A percentile compares a stretch with the other conserved stretches of the same genome.
phyloP scores from a whole-genome alignment of 2,888 invertebrate species.

The Machimus rusticus region DNA sequence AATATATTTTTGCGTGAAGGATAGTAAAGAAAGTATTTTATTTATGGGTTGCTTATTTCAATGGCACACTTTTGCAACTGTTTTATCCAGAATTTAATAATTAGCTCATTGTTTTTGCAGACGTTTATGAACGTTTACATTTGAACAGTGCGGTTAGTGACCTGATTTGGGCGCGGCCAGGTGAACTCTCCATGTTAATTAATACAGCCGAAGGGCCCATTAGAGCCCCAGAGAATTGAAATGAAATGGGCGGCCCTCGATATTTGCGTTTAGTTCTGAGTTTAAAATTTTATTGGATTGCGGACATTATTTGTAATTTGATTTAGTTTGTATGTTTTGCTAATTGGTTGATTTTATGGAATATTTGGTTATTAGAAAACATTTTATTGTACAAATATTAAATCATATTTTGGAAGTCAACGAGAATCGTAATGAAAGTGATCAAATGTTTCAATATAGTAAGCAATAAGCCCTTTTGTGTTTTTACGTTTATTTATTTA shows the following conservation, averaged over 20 bases:
- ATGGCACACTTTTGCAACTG: neutral
- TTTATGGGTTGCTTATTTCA: neutral
- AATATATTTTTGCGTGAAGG: too few species aligned
- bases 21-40: neutral
- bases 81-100: neutral
- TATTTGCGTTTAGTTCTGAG: neutral
- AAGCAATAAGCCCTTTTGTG: neutral
- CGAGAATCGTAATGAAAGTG: neutral
- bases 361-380: neutral
- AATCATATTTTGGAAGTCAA: neutral
- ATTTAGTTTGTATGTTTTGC: neutral
- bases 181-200: neutral
- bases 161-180: neutral
- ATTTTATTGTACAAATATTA: neutral
- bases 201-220: neutral
- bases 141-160: neutral
- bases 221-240: neutral
- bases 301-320: neutral
- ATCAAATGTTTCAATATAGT: neutral
- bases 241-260: neutral
- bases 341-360: neutral
- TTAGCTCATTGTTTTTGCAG: neutral
- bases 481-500: neutral
- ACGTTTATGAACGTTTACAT: neutral
- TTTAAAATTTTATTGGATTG: neutral